These are phyloP conservation scores for Ictalurus furcatus DNA, from an alignment of 2,113 vertebrate genomes.

Conservation along the genomic window DNA sequence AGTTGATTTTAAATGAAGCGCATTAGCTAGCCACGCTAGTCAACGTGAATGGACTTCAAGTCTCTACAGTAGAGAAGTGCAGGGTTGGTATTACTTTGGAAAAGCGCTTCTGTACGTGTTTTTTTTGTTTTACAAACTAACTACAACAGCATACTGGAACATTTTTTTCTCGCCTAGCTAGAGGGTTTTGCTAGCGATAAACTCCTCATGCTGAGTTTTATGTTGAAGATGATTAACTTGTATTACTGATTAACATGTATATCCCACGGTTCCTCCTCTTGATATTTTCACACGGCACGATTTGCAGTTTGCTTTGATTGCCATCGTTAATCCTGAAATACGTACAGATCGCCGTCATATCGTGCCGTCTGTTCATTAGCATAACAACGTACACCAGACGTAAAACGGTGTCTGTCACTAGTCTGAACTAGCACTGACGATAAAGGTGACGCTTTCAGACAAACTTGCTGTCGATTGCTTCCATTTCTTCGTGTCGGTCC, in stretches of 20 bases:
- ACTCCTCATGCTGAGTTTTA: background rate
- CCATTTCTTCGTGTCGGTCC: background rate
- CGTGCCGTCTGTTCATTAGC: background rate
- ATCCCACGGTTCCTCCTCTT: background rate
- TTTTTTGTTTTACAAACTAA: background rate
- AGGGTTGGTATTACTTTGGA: background rate
- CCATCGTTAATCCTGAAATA: background rate
- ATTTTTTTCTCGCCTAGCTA: background rate
- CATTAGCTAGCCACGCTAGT: background rate
- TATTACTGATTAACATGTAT: background rate
- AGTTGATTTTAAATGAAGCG: background rate
- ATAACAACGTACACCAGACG: background rate
- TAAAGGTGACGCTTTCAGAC: background rate
- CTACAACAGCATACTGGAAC: background rate
- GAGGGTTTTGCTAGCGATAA: no score
- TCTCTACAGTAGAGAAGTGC: no score
- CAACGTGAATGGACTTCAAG: no score
- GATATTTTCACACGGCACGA: background rate
- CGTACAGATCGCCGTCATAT: background rate
- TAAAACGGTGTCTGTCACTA: background rate
- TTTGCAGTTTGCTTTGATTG: background rate
- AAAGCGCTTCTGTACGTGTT: background rate
- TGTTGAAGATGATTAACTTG: background rate
- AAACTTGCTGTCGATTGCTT: slow-evolving; percentile 13
- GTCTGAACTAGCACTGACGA: background rate